Conservation (phyloP, 2,888 invertebrate genomes). For the Aleiodes alternator region DNA sequence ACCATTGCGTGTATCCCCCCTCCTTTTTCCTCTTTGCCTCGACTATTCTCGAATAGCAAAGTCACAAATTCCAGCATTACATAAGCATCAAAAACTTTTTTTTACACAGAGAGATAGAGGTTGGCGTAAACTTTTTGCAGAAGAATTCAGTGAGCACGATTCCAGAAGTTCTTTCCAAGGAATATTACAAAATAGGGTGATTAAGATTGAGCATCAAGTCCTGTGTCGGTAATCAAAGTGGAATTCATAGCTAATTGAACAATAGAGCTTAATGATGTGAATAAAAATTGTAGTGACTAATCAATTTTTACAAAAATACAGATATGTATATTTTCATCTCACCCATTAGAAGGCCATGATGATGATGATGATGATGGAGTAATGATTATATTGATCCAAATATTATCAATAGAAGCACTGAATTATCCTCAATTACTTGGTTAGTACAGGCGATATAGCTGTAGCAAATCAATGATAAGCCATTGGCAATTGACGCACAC, state of each 20-base stretch:
- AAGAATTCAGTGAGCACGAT: slow-evolving; percentile 10
- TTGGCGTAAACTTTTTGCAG: slow-evolving; percentile 7
- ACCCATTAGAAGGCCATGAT: no score
- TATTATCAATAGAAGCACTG: slow-evolving; percentile 1
- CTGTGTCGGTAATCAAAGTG: no score
- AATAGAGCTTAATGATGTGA: no score
- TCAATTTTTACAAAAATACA: no score
- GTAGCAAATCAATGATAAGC: slow-evolving; percentile 18
- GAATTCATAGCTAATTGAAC: no score
- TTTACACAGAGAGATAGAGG: background rate
- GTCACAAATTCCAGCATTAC: slow-evolving; percentile 23
- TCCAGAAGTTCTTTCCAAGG: no score
- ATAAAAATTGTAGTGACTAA: no score
- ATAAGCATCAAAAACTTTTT: slow-evolving; percentile 17
- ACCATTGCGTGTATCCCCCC: slow-evolving; percentile 10
- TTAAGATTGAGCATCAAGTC: no score
- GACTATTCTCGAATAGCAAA: slow-evolving; percentile 9
- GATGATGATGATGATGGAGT: no score
- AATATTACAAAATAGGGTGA: no score
- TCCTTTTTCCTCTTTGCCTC: slow-evolving; percentile 18
- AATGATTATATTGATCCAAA: slow-evolving; percentile 1
- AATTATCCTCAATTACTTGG: slow-evolving; percentile 14
- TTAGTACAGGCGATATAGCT: background rate
- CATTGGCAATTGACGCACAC: slow-evolving; percentile 17
- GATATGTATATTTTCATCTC: no score